These are phyloP conservation scores for Hofmannophila pseudospretella DNA, from an alignment of 2,888 invertebrate species.

Conservation along the genomic window DNA sequence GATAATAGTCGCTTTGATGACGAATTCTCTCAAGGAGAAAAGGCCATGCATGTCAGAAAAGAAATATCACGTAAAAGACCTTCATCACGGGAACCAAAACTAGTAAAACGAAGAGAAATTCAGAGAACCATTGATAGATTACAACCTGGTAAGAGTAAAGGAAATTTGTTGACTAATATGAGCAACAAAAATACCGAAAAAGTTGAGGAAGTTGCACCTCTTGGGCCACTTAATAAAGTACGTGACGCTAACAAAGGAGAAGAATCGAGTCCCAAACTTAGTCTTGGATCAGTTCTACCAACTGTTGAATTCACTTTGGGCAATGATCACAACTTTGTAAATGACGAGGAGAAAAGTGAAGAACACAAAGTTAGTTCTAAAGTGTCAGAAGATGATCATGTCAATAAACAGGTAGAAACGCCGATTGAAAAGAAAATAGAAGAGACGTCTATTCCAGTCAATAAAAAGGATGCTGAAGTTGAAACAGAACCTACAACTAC, in stretches of 20 bases:
- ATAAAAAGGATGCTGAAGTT: conserved; percentile 60
- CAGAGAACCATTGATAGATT: conserved; percentile 90
- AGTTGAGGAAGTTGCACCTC: conserved; percentile 76
- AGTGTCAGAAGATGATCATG: conserved; percentile 13
- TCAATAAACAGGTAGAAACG: conserved; percentile 16
- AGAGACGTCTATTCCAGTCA: conserved; percentile 28
- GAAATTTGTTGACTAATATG: conserved; percentile 86
- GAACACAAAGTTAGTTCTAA: conserved; percentile 9
- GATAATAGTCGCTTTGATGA: conserved; percentile 67
- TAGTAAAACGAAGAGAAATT: conserved; percentile 80
- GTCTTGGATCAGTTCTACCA: conserved; percentile 89
- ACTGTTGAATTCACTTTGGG: conserved; percentile 83
- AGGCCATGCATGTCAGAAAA: conserved; percentile 46
- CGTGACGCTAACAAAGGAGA: conserved; percentile 80
- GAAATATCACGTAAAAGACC: conserved; percentile 69
- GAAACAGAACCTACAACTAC: conserved; percentile 55
- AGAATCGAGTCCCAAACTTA: conserved; percentile 87
- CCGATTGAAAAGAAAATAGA: conserved; percentile 35
- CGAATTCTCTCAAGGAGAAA: conserved; percentile 56
- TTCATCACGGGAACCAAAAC: conserved; percentile 59
- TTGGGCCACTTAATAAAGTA: conserved; percentile 73
- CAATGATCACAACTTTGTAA: conserved; percentile 80
- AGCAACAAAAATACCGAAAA: conserved; percentile 73
- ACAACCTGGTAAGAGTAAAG: conserved; percentile 92
- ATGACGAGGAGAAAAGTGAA: conserved; percentile 26